Evolutionary conservation across 2,888 invertebrate species (phyloP).

Genomic region (Carabus problematicus): DNA sequence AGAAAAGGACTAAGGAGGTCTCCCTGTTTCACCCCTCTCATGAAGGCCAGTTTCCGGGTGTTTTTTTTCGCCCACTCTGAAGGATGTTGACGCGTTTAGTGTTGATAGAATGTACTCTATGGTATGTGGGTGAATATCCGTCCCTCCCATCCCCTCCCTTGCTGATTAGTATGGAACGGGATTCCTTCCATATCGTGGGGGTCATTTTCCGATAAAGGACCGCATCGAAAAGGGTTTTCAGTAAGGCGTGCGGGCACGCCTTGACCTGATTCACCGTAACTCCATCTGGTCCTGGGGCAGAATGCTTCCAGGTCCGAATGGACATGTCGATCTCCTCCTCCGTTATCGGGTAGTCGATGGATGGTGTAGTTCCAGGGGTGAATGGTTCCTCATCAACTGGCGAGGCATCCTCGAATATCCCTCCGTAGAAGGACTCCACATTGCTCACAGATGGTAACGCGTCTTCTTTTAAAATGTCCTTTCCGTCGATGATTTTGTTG

Average conservation of each 20-base stretch:
- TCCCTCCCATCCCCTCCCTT: slow-evolving; percentile 36
- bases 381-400: no score
- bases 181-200: slow-evolving; percentile 36
- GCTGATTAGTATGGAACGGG: slow-evolving; percentile 43
- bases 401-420: no score
- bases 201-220: slow-evolving; percentile 34
- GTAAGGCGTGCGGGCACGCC: background rate
- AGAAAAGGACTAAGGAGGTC: no score
- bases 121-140: slow-evolving; percentile 51
- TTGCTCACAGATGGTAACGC: no score
- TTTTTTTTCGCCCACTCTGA: slow-evolving; percentile 47
- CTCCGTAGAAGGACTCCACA: no score
- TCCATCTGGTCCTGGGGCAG: slow-evolving; percentile 34
- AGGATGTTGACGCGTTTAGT: slow-evolving; percentile 48
- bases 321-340: background rate
- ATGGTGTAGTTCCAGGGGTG: background rate
- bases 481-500: no score
- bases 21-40: no score
- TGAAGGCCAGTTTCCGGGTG: no score
- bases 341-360: slow-evolving; percentile 1
- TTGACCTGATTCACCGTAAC: slow-evolving; percentile 25
- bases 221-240: slow-evolving; percentile 41
- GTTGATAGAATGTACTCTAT: slow-evolving; percentile 49
- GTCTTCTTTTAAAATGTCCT: no score
- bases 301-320: slow-evolving; percentile 9